phyloP scores from a whole-genome alignment of 2,113 vertebrate genomes.

The Gracilinanus agilis region DNA sequence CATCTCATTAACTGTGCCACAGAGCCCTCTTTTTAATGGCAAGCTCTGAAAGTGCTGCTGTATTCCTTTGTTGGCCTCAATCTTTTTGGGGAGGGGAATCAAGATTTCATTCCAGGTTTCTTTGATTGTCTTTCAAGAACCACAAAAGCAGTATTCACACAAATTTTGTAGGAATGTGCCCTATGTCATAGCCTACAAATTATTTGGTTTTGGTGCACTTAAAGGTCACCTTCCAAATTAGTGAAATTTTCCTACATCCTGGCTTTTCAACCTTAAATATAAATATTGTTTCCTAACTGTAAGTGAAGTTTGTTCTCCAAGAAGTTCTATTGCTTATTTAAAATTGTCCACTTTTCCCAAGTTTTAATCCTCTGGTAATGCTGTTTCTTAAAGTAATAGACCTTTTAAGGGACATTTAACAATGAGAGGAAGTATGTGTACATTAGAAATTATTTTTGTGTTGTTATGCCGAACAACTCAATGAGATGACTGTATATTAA shows the following conservation, averaged over 20 bases:
- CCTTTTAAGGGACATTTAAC: slow-evolving; percentile 78
- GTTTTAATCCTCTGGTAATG: slow-evolving; percentile 80
- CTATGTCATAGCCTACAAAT: slow-evolving; percentile 89
- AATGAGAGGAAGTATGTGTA: slow-evolving; percentile 78
- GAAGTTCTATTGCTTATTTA: slow-evolving; percentile 88
- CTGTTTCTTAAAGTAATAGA: slow-evolving; percentile 80
- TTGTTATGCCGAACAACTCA: slow-evolving; percentile 75
- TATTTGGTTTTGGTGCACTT: slow-evolving; percentile 91
- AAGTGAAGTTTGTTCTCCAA: slow-evolving; percentile 88
- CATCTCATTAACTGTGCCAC: slow-evolving; percentile 85
- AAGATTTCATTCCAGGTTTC: slow-evolving; percentile 85
- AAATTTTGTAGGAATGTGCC: slow-evolving; percentile 90
- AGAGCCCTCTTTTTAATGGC: slow-evolving; percentile 80
- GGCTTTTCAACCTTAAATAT: slow-evolving; percentile 91
- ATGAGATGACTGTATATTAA: slow-evolving; percentile 70
- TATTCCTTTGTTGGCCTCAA: slow-evolving; percentile 82
- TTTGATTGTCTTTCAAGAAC: slow-evolving; percentile 88
- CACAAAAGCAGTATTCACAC: slow-evolving; percentile 88
- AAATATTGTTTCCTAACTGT: slow-evolving; percentile 92
- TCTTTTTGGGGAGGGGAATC: slow-evolving; percentile 82
- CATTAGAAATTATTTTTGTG: slow-evolving; percentile 81
- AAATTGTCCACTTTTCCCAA: slow-evolving; percentile 86
- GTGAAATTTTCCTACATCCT: slow-evolving; percentile 91
- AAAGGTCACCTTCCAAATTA: slow-evolving; percentile 92
- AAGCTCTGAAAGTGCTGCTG: slow-evolving; percentile 82